Evolutionary conservation across 2,113 vertebrate genomes (phyloP), one percentile per base, ranked within the genome.

Genomic region (Trogon surrucura): DNA sequence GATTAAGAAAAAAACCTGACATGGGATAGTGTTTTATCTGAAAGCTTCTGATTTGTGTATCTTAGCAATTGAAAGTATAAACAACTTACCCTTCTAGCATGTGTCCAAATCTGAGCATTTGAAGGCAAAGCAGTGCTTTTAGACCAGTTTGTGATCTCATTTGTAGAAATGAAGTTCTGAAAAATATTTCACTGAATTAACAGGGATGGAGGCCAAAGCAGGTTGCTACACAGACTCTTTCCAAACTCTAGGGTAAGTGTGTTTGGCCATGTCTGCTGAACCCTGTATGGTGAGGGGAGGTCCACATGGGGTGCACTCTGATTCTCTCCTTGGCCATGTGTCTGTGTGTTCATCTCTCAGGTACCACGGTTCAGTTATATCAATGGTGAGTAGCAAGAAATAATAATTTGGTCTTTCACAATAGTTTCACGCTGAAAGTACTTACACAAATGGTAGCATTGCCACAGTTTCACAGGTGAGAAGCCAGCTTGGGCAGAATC

Each of bases 261-360:
- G 11, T 58, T 85, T 83, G 36, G n/a, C 36, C 20, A 3, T 5
- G 7, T 71, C 65, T 66, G 38, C 45, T 78, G 54, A 75, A 26
- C 18, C 27, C 21, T 2, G 0, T 51, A 23, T 15, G 21, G 18
- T 11, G 62, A 18, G 9, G 45, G 30, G 29, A 80, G 10, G 9
- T 62, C 9, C 50, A 92, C 38, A 36, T 0, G 5, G 11, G 7
- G 2, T 32, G 20, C 41, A 48, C 7, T 74, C 64, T 26, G 41
- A 25, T 75, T 48, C 27, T 29, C 10, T 73, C 32, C 20, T 20
- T 29, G 16, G 29, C 22, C 32, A 13, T 0, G 0, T 14, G 32
- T 50, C 30, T 34, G 4, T 29, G 38, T 23, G 45, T 53, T 79
- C 3, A 8, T 79, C 81, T 89, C 34, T 91, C 38, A 67, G 26